Percentiles rank a stretch among this genome's conserved stretches.
These are phyloP conservation scores for Phoeniculus purpureus DNA, from an alignment of 2,797 vertebrate species.

Conservation along the genomic window DNA sequence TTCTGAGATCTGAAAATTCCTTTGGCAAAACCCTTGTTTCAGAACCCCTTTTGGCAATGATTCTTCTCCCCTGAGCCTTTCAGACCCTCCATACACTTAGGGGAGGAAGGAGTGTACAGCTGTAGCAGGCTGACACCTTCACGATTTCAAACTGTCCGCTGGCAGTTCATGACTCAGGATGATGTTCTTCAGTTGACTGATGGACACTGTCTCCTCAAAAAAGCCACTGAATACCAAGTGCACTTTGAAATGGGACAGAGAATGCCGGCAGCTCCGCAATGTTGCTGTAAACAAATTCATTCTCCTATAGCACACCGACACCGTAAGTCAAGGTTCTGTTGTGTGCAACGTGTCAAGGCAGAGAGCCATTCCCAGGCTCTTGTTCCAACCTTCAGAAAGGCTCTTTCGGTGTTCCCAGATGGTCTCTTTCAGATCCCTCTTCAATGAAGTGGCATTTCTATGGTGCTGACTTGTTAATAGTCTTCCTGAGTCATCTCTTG, in stretches of 20 bases:
- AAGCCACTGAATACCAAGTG: slow-evolving; percentile 42
- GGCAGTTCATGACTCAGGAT: not conserved
- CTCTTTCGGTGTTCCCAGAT: slow-evolving; percentile 51
- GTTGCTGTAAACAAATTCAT: slow-evolving; percentile 57
- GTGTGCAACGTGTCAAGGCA: slow-evolving; percentile 7
- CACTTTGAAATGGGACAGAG: slow-evolving; percentile 24
- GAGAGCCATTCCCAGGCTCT: slow-evolving; percentile 2
- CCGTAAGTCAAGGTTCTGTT: not conserved
- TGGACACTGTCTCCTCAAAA: slow-evolving; percentile 41
- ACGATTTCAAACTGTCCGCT: not conserved
- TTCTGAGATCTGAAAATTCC: not conserved
- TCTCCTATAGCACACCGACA: not conserved
- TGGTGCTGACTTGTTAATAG: not conserved
- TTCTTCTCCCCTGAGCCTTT: not conserved
- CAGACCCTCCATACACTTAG: not conserved
- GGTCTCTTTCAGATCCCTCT: slow-evolving; percentile 17
- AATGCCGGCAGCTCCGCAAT: not conserved
- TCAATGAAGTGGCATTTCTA: slow-evolving; percentile 56
- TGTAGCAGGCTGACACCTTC: not conserved
- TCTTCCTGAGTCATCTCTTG: not conserved
- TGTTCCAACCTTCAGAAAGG: slow-evolving; percentile 45
- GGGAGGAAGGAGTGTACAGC: not conserved
- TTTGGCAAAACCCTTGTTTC: not conserved
- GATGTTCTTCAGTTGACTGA: slow-evolving; percentile 1
- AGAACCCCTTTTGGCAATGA: not conserved